Base-by-base conservation (phyloP, 2,113 vertebrate genomes). In the Sardina pilchardus region DNA sequence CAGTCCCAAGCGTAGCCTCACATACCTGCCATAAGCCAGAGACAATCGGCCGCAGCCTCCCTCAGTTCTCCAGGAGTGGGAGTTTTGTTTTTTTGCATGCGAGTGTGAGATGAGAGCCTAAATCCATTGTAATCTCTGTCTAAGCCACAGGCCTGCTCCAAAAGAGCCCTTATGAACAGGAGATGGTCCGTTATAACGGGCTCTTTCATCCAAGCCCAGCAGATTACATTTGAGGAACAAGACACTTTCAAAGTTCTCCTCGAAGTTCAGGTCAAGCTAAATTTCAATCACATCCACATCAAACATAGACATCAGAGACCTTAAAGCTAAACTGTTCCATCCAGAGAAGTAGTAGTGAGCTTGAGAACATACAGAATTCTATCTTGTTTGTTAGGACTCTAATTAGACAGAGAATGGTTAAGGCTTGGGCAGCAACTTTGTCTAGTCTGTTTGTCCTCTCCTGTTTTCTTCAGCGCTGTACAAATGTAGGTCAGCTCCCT, bases 81-180 rank as follows among this genome's bases (percentile, higher is more conserved):
- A 88, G 89, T 89, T 93, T 90, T 85, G 87, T 89, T 87, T 88
- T 90, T 91, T 93, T 93, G 93, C 92, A 92, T 92, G 87, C 91
- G 90, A 89, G 91, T 89, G 88, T 85, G 90, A 93, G 93, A 95
- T 95, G 91, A 92, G 88, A 87, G 53, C 56, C 71, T 94, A 95
- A 95, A 95, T 89, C 92, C 94, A 90, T 89, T 94, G 89, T 95
- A 96, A 95, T 94, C 94, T 94, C 92, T 90, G 84, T 85, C 91
- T 95, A 94, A 95, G 85, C 90, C 87, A 93, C 92, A 90, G 91
- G 90, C 26, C 26, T 17, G 12, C 26, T 78, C 34, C 71, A 78
- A 4, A 78, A 4, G 30, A 34, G 90, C 88, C 88, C 89, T 90
- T 89, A 81, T 92, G 91, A 94, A 90, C 89, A 88, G 14, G 91